Percentiles rank a stretch among this genome's conserved stretches.
Conservation (phyloP, 2,888 invertebrate species). For the Venustoraphidia nigricollis region DNA sequence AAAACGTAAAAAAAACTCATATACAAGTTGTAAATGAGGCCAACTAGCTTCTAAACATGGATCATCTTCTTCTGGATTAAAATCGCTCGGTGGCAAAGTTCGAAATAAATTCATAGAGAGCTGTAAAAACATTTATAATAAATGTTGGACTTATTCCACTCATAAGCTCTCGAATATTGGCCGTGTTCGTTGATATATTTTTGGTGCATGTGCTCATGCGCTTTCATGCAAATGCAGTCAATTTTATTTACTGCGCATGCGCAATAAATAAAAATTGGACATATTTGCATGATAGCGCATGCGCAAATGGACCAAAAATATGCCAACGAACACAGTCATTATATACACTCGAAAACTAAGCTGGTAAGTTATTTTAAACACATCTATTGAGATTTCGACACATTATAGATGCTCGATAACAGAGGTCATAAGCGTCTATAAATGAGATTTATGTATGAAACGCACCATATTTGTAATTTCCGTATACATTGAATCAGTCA, state of each 20-base stretch:
- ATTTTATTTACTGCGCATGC: too few species aligned
- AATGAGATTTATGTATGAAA: constrained; percentile 2
- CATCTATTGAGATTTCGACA: neutral
- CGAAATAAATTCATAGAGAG: constrained; percentile 80
- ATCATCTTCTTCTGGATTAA: constrained; percentile 91
- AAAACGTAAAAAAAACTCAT: constrained; percentile 61
- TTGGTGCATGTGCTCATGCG: too few species aligned
- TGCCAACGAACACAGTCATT: too few species aligned
- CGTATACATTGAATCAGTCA: constrained; percentile 94
- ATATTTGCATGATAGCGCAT: too few species aligned
- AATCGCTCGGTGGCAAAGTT: constrained; percentile 78
- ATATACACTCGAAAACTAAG: neutral
- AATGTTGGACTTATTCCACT: neutral
- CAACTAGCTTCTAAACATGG: constrained; percentile 89
- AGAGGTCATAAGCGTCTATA: too few species aligned
- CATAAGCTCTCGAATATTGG: neutral
- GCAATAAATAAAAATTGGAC: too few species aligned
- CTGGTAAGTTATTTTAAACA: neutral
- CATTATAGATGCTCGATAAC: neutral
- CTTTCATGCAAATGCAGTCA: too few species aligned
- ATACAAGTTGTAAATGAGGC: constrained; percentile 81
- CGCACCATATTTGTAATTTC: constrained; percentile 97
- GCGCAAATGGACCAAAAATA: too few species aligned
- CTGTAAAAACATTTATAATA: constrained; percentile 27
- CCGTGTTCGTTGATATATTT: too few species aligned